A percentile compares a stretch with the other conserved stretches of the same genome.
These are phyloP conservation scores for Furcula furcula DNA, from an alignment of 2,888 invertebrate species.

Conservation along the genomic window DNA sequence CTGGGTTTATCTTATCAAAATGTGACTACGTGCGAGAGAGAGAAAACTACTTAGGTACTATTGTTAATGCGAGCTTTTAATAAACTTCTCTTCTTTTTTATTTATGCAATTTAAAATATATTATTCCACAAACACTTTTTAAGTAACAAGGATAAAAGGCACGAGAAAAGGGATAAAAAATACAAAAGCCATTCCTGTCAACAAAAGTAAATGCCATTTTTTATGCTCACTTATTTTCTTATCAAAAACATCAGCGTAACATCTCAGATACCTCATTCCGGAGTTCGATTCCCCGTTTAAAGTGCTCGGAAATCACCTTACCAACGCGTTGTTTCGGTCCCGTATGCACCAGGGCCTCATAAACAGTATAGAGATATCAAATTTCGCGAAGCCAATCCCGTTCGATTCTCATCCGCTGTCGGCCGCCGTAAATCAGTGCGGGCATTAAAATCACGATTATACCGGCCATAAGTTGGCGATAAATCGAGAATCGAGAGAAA, in stretches of 20 bases:
- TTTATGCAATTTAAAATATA: too few species aligned
- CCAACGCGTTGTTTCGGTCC: slow-evolving; percentile 18
- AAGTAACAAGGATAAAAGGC: too few species aligned
- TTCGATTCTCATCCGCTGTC: slow-evolving; percentile 45
- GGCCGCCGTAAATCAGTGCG: slow-evolving; percentile 67
- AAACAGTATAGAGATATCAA: slow-evolving; percentile 77
- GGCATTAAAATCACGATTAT: slow-evolving; percentile 80
- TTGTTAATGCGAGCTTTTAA: too few species aligned
- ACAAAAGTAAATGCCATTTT: slow-evolving; percentile 4
- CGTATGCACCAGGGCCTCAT: slow-evolving; percentile 62
- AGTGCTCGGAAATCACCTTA: slow-evolving; percentile 17
- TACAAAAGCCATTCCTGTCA: not conserved
- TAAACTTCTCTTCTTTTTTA: too few species aligned
- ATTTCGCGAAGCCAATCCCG: slow-evolving; percentile 73
- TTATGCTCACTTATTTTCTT: not conserved
- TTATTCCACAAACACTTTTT: too few species aligned
- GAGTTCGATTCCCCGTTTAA: not conserved
- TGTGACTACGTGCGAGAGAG: too few species aligned
- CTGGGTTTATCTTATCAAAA: too few species aligned
- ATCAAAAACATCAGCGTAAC: not conserved
- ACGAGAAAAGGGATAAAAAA: too few species aligned
- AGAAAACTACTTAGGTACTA: too few species aligned
- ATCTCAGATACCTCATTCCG: slow-evolving; percentile 11
- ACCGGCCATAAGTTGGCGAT: slow-evolving; percentile 74
- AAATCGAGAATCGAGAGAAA: slow-evolving; percentile 70